Conservation (phyloP, 2,888 invertebrate species). For the Seladonia tumulorum region DNA sequence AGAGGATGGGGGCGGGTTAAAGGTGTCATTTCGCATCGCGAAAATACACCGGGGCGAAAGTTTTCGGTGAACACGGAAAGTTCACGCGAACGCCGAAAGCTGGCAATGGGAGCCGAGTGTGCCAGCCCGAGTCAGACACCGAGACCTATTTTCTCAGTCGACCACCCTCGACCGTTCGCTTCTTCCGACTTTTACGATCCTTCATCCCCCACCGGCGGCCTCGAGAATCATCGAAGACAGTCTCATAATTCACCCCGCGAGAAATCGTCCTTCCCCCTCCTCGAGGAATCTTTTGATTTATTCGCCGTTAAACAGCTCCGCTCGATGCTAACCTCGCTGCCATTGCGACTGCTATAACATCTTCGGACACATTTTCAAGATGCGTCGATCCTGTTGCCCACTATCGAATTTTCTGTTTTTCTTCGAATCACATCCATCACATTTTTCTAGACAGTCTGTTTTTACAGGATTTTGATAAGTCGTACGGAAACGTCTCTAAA, state of each 20-base stretch:
- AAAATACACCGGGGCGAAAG: background rate
- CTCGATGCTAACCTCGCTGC: background rate
- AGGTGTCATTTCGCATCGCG: background rate
- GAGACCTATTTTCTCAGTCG: slow-evolving; percentile 72
- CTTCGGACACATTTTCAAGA: background rate
- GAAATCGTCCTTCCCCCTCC: background rate
- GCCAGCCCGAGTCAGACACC: slow-evolving; percentile 77
- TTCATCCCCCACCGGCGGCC: background rate
- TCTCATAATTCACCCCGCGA: slow-evolving; percentile 2
- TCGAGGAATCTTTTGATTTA: background rate
- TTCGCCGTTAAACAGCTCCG: background rate
- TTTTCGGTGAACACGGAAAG: slow-evolving; percentile 34
- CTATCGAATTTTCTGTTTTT: background rate
- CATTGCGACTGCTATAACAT: background rate
- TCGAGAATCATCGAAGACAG: slow-evolving; percentile 17
- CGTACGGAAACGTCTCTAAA: too few relatives aligned
- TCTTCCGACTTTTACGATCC: slow-evolving; percentile 37
- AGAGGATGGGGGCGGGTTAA: background rate
- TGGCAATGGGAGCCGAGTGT: slow-evolving; percentile 64
- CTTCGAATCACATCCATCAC: too few relatives aligned
- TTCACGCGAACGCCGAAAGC: slow-evolving; percentile 43
- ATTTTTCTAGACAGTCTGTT: too few relatives aligned
- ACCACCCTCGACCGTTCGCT: slow-evolving; percentile 60
- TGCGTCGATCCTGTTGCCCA: background rate
- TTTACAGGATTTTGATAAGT: too few relatives aligned